Base-by-base conservation (phyloP, 2,888 invertebrate species). In the Eucera pruinosa region DNA sequence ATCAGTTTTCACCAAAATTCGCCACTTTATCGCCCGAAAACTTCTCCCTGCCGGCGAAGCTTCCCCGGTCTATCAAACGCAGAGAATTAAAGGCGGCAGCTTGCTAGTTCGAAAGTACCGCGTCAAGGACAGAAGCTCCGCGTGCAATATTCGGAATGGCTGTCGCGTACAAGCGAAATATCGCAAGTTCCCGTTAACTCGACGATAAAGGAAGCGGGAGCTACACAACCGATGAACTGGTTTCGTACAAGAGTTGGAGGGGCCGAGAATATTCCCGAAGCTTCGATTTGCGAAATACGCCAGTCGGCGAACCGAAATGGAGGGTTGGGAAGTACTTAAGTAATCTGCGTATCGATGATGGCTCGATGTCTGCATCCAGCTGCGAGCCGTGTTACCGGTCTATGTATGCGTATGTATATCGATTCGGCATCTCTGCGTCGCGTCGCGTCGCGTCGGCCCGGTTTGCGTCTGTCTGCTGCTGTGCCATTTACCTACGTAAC, bases 281-380 rank as follows among this genome's bases (percentile, higher is more conserved):
- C 45, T 69, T 61, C 72, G 61, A 73, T 73, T 73, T 69, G 54
- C 70, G 61, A 73, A 73, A 72, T 30, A 55, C 45, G 36, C 2
- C 50, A 52, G 4, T 30, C 41, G 55, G 23, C 47, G 18, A 25
- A 33, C 15, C 20, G 33, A 25, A n/a, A n/a, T n/a, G n/a, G 50
- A 25, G 50, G 48, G 30, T 7, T 9, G 72, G 27, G n/a, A 11
- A 15, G 47, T 52, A 39, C 62, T 65, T 67, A 70, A 77, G 78
- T 69, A 78, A 78, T 65, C 65, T 55, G 55, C 66, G 78, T 70
- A 67, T 80, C 77, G 81, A 83, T 64, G 84, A 80, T 64, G 54
- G 67, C 57, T 60, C 69, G 73, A 67, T 60, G 77, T 77, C 77
- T 80, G 62, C 81, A 52, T 70, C 64, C 54, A 57, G 55, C 65